These are phyloP conservation scores for Drosophila sp. DNA, from an alignment of 1,140 invertebrate genomes.

Conservation along the genomic window DNA sequence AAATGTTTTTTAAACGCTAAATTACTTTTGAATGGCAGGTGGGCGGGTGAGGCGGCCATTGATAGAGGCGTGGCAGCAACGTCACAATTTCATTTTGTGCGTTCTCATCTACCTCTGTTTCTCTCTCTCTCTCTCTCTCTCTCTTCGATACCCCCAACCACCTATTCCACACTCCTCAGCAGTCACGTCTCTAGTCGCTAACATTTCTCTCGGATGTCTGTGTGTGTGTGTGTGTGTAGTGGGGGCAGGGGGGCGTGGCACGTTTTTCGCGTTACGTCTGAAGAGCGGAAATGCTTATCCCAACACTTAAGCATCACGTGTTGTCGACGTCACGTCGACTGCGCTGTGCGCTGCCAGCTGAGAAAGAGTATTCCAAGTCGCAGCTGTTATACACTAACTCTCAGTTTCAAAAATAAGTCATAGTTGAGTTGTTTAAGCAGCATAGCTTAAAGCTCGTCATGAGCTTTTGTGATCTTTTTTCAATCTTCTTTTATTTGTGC, in stretches of 20 bases:
- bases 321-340: slow-evolving; percentile 45
- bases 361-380: background rate
- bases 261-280: slow-evolving; percentile 75
- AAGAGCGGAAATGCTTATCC: slow-evolving; percentile 82
- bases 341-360: slow-evolving; percentile 25
- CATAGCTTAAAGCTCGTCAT: no score
- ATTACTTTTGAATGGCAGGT: slow-evolving; percentile 81
- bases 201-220: slow-evolving; percentile 2
- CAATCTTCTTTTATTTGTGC: no score
- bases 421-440: no score
- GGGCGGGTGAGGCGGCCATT: slow-evolving; percentile 27
- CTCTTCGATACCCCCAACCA: background rate
- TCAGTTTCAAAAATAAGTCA: no score
- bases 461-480: no score
- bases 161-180: background rate
- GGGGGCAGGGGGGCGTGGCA: slow-evolving; percentile 33
- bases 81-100: slow-evolving; percentile 79
- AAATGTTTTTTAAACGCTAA: slow-evolving; percentile 83
- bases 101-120: slow-evolving; percentile 53
- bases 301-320: slow-evolving; percentile 79
- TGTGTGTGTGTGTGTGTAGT: slow-evolving; percentile 15
- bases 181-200: slow-evolving; percentile 25
- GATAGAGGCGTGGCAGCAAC: slow-evolving; percentile 61
- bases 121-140: background rate
- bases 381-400: slow-evolving; percentile 14